phyloP scores from a whole-genome alignment of 2,113 vertebrate genomes.

The Trematocara stigmaticum region DNA sequence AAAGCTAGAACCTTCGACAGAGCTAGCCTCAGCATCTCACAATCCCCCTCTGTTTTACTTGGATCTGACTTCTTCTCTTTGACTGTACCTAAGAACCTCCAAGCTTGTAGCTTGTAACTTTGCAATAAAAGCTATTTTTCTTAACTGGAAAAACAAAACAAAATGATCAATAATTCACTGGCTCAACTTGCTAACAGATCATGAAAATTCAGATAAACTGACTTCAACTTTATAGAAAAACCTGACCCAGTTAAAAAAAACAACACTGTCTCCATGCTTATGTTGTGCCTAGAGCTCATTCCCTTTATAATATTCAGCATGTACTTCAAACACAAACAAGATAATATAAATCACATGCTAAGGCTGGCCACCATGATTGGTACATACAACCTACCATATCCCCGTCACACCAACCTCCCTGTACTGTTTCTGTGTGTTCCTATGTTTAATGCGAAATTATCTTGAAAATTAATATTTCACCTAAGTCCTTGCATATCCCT shows the following conservation, averaged over 20 bases:
- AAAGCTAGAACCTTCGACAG: background rate
- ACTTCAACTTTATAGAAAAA: background rate
- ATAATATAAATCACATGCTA: background rate
- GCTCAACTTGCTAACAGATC: background rate
- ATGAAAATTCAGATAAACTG: rapidly evolving
- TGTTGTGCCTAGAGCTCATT: background rate
- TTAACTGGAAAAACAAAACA: background rate
- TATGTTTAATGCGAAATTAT: background rate
- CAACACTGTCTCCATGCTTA: background rate
- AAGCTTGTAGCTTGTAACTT: background rate
- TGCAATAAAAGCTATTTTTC: background rate
- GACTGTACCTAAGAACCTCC: background rate
- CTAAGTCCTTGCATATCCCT: background rate
- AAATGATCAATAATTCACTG: background rate
- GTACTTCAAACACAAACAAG: background rate
- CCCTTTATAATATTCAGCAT: background rate
- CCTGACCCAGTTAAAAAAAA: background rate
- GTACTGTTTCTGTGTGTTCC: background rate
- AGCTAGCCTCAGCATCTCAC: background rate
- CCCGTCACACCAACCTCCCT: background rate
- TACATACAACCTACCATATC: background rate
- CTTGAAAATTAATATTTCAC: background rate
- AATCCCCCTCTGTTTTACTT: background rate
- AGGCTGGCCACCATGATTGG: background rate
- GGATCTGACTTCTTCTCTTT: background rate